Evolutionary conservation across 2,797 vertebrate genomes (phyloP).

Genomic region (Acrossocheilus wenchowensis): DNA sequence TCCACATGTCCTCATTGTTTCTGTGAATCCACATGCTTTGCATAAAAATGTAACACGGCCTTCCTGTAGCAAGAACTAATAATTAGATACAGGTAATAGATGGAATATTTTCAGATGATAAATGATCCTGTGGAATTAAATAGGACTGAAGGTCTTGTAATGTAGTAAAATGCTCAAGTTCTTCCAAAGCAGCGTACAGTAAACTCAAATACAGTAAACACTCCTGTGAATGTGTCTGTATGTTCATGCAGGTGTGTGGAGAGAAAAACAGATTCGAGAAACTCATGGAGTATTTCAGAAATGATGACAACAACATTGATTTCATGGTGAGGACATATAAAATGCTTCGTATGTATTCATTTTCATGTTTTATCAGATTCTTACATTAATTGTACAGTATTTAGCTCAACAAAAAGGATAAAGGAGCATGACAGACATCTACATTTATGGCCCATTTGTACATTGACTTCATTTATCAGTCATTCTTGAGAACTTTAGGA

Average conservation of each 20-base stretch:
- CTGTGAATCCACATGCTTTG: background rate
- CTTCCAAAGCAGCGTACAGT: background rate
- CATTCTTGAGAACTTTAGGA: background rate
- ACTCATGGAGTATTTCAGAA: slow-evolving; percentile 92
- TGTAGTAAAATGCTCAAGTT: background rate
- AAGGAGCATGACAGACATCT: background rate
- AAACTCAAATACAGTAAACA: background rate
- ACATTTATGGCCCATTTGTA: background rate
- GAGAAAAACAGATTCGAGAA: slow-evolving; percentile 93
- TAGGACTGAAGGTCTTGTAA: background rate
- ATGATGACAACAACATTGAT: slow-evolving; percentile 90
- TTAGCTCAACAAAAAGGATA: background rate
- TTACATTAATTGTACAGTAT: background rate
- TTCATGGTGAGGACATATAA: slow-evolving; percentile 86
- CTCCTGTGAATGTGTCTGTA: background rate
- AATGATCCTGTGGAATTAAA: background rate
- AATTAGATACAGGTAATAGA: background rate
- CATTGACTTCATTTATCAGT: background rate
- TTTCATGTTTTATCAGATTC: background rate
- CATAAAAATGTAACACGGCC: background rate
- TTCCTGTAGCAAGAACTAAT: background rate
- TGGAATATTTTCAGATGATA: background rate
- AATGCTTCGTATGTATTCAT: background rate
- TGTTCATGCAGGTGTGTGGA: slow-evolving; percentile 82
- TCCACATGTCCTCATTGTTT: background rate